A percentile compares a stretch with the other conserved stretches of the same genome.
Evolutionary conservation across 2,888 invertebrate genomes (phyloP).

Genomic region (Rhabditoides inermis): DNA sequence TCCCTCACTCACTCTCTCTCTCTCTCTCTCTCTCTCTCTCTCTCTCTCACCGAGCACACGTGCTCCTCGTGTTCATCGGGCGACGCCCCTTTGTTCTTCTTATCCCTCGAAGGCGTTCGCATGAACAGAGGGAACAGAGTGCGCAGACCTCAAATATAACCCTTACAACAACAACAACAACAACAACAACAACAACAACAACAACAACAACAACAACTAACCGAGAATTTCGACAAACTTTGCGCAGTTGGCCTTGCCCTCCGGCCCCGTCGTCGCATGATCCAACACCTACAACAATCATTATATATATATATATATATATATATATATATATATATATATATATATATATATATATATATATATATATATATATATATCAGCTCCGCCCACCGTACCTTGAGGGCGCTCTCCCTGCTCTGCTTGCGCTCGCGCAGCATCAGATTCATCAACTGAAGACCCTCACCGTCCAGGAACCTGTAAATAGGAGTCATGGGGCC

Average conservation of each 20-base stretch:
- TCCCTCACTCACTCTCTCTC: background rate
- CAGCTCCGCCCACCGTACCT: constrained; percentile 54
- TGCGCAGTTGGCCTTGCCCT: constrained; percentile 81
- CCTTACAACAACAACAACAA: background rate
- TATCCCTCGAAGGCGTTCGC: constrained; percentile 85
- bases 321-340: too few species aligned
- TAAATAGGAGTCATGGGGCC: background rate
- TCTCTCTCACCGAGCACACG: constrained; percentile 60
- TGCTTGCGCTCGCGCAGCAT: constrained; percentile 95
- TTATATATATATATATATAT: too few species aligned
- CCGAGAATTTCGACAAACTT: constrained; percentile 93
- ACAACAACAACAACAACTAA: constrained; percentile 2
- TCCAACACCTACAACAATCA: constrained; percentile 63
- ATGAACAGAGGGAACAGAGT: constrained; percentile 96
- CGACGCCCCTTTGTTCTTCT: constrained; percentile 60
- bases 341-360: too few species aligned
- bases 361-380: too few species aligned
- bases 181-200: background rate
- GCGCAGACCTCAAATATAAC: constrained; percentile 63
- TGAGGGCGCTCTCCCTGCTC: constrained; percentile 87
- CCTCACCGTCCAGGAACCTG: constrained; percentile 87
- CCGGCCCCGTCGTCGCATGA: constrained; percentile 85
- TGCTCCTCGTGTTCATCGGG: constrained; percentile 65
- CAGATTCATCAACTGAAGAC: constrained; percentile 94
- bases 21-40: background rate